Percentiles rank a stretch among this genome's conserved stretches.
phyloP scores from a whole-genome alignment of 2,888 invertebrate species.

The Melanophora roralis region DNA sequence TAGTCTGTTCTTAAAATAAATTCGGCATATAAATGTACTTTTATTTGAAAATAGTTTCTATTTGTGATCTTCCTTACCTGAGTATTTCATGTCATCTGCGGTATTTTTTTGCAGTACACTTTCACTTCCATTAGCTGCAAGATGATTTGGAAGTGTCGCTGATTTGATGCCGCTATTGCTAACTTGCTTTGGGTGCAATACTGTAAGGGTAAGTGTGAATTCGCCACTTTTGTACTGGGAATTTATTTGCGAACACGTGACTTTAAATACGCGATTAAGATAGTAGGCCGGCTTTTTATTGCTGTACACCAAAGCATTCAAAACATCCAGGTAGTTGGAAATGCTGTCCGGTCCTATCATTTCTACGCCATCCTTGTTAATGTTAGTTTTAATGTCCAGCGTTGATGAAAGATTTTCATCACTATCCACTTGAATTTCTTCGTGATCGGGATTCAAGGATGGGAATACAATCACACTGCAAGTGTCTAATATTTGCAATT shows the following conservation, averaged over 20 bases:
- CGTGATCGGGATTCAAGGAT: slow-evolving; percentile 96
- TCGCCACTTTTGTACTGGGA: slow-evolving; percentile 97
- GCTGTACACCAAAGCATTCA: slow-evolving; percentile 86
- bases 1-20: too few relatives aligned
- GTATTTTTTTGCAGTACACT: slow-evolving; percentile 18
- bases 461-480: slow-evolving; percentile 97
- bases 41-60: too few relatives aligned
- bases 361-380: slow-evolving; percentile 91
- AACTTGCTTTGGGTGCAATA: slow-evolving; percentile 86
- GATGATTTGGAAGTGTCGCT: slow-evolving; percentile 31
- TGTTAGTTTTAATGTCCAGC: slow-evolving; percentile 81
- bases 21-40: too few relatives aligned
- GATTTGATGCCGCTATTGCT: slow-evolving; percentile 32
- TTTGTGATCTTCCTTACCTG: not conserved
- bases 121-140: not conserved
- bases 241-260: slow-evolving; percentile 95
- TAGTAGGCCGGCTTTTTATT: slow-evolving; percentile 98
- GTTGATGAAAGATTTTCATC: slow-evolving; percentile 75
- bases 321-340: slow-evolving; percentile 74
- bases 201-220: slow-evolving; percentile 94
- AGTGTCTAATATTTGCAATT: slow-evolving; percentile 87
- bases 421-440: slow-evolving; percentile 80
- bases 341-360: slow-evolving; percentile 76
- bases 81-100: slow-evolving; percentile 23
- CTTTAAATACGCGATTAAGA: slow-evolving; percentile 94